A percentile compares a stretch with the other conserved stretches of the same genome.
Conservation (phyloP, 2,113 vertebrate genomes). For the Acinonyx jubatus region DNA sequence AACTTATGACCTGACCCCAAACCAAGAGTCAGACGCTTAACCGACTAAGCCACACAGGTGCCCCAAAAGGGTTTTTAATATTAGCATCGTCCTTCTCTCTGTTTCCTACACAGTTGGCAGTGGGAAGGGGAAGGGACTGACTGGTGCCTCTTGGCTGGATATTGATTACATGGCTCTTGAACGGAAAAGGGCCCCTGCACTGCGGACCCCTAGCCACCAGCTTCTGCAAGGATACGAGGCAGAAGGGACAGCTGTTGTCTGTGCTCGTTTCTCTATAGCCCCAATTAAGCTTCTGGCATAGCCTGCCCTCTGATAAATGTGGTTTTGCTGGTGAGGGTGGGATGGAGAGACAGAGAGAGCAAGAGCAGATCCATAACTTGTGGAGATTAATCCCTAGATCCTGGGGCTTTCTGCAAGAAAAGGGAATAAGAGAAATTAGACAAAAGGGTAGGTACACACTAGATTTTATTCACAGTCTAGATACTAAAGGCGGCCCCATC, state of each 20-base stretch:
- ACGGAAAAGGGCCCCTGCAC: background rate
- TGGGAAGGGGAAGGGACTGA: background rate
- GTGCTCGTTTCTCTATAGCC: background rate
- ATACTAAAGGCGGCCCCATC: background rate
- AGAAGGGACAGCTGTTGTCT: background rate
- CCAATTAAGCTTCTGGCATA: background rate
- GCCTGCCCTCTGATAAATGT: background rate
- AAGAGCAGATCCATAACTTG: background rate
- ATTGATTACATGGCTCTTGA: background rate
- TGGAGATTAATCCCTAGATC: background rate
- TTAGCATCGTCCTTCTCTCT: background rate
- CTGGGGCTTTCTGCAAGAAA: background rate
- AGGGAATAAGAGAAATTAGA: background rate
- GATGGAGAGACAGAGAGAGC: background rate
- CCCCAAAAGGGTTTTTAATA: background rate
- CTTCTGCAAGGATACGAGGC: background rate
- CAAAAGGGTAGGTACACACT: rapidly evolving
- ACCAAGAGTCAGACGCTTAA: no score
- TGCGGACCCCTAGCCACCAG: background rate
- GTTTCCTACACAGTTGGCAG: background rate
- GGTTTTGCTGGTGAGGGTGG: background rate
- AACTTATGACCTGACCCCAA: no score
- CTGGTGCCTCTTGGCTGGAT: rapidly evolving
- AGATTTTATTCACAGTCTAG: background rate
- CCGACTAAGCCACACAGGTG: no score